phyloP scores from a whole-genome alignment of 2,888 invertebrate species.

The Synergus gifuensis region DNA sequence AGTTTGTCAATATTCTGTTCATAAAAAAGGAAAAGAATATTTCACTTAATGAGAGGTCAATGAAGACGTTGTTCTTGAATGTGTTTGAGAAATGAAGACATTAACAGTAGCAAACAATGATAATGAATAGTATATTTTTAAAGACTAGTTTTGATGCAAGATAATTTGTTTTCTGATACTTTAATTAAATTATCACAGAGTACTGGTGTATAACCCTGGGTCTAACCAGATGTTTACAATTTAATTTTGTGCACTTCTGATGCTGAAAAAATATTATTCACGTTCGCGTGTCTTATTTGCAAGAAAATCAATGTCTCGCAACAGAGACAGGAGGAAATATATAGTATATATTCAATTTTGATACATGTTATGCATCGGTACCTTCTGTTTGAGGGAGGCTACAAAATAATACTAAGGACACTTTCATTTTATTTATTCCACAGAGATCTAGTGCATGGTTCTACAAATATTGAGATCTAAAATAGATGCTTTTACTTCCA shows the following conservation, averaged over 20 bases:
- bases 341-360: too few relatives aligned
- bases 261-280: neutral
- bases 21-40: neutral
- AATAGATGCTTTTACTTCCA: neutral
- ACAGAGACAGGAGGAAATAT: too few relatives aligned
- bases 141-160: neutral
- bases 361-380: neutral
- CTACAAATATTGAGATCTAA: neutral
- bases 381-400: neutral
- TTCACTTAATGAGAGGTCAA: neutral
- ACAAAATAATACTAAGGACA: neutral
- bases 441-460: neutral
- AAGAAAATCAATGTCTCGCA: neutral
- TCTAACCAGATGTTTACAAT: neutral
- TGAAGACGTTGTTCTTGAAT: neutral
- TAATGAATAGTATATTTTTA: slow-evolving; percentile 4
- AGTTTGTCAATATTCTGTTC: neutral
- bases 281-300: neutral
- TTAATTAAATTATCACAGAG: neutral
- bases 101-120: neutral
- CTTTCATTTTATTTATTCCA: neutral
- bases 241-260: too few relatives aligned
- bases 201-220: neutral
- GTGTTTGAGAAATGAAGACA: neutral
- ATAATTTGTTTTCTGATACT: neutral